phyloP scores from a whole-genome alignment of 2,797 vertebrate genomes.

The Alauda arvensis region DNA sequence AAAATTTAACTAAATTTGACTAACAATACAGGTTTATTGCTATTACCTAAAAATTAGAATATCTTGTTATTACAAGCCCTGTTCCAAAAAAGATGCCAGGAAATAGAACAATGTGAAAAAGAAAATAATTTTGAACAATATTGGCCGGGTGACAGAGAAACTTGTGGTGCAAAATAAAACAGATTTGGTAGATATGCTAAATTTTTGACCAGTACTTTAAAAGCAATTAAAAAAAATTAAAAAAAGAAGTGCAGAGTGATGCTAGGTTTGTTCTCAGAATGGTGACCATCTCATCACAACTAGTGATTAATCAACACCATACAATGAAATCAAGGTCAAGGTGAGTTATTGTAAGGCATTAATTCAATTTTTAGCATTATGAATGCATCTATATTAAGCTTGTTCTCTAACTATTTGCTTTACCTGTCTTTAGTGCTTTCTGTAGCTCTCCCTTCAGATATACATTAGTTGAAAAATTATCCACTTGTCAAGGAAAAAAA shows the following conservation, averaged over 20 bases:
- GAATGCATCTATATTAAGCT: neutral
- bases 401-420: neutral
- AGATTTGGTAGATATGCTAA: neutral
- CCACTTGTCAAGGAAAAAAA: neutral
- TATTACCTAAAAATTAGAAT: neutral
- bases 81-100: neutral
- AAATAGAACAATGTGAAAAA: neutral
- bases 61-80: neutral
- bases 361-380: neutral
- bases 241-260: neutral
- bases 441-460: neutral
- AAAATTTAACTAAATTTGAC: neutral
- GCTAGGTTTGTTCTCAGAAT: neutral
- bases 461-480: neutral
- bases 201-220: neutral
- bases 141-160: neutral
- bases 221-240: neutral
- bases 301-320: neutral
- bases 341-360: neutral
- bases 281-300: neutral
- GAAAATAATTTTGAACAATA: neutral
- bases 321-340: neutral
- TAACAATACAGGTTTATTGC: neutral
- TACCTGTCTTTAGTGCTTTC: neutral
- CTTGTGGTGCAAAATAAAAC: neutral